Percentiles rank a stretch among this genome's conserved stretches.
Evolutionary conservation across 2,888 invertebrate genomes (phyloP).

Genomic region (Cinara cedri): DNA sequence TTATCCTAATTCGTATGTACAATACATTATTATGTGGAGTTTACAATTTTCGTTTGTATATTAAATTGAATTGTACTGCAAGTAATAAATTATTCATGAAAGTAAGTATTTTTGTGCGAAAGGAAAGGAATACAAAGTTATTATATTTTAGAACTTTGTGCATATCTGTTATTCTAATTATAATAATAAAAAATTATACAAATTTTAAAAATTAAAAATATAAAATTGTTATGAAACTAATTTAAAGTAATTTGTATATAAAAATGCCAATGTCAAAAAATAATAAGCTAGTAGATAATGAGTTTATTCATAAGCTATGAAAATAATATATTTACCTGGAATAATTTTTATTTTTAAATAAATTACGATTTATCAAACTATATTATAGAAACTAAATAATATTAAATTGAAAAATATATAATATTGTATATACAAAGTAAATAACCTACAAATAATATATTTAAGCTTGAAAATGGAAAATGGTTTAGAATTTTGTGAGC

Average conservation of each 20-base stretch:
- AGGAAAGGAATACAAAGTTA: conserved; percentile 31
- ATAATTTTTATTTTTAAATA: background rate
- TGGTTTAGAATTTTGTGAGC: background rate
- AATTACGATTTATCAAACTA: background rate
- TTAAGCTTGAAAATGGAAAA: background rate
- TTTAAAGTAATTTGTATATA: background rate
- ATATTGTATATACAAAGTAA: background rate
- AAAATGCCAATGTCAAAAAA: conserved; percentile 18
- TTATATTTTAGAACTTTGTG: conserved; percentile 23
- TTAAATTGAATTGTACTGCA: conserved; percentile 45
- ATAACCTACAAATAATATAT: background rate
- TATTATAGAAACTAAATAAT: too few species aligned
- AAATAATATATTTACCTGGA: background rate
- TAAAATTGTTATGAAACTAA: background rate
- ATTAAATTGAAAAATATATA: too few species aligned
- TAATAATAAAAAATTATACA: conserved; percentile 8
- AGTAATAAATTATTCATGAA: conserved; percentile 41
- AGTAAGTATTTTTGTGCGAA: conserved; percentile 42
- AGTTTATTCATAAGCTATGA: background rate
- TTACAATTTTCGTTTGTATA: conserved; percentile 30
- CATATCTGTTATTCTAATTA: conserved; percentile 8
- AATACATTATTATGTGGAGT: conserved; percentile 9
- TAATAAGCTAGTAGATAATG: background rate
- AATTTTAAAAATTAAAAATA: background rate
- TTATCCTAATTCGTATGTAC: conserved; percentile 40